Evolutionary conservation across 2,888 invertebrate species (phyloP).

Genomic region (Vanessa cardui): DNA sequence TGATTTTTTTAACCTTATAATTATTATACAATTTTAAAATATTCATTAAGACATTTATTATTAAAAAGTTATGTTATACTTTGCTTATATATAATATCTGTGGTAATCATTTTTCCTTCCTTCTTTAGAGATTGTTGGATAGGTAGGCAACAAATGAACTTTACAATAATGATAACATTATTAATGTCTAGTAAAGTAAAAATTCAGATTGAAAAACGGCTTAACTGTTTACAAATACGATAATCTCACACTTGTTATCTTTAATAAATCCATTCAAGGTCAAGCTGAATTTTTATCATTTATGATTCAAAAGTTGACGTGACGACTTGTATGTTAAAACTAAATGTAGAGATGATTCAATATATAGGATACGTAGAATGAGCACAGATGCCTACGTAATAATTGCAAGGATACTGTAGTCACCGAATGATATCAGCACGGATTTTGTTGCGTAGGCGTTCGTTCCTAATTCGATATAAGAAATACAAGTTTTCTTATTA

Average conservation of each 20-base stretch:
- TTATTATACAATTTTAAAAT: too few species aligned
- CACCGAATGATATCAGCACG: slow-evolving; percentile 46
- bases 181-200: too few species aligned
- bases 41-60: too few species aligned
- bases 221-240: background rate
- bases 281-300: slow-evolving; percentile 22
- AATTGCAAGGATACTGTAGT: slow-evolving; percentile 42
- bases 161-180: too few species aligned
- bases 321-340: slow-evolving; percentile 14
- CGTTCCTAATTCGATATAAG: slow-evolving; percentile 30
- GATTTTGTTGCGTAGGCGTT: slow-evolving; percentile 41
- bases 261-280: slow-evolving; percentile 27
- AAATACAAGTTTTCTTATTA: slow-evolving; percentile 9
- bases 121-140: too few species aligned
- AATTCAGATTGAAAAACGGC: background rate
- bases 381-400: slow-evolving; percentile 37
- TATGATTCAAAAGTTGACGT: slow-evolving; percentile 28
- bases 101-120: too few species aligned
- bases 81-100: too few species aligned
- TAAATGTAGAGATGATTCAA: slow-evolving; percentile 30
- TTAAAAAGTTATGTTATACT: too few species aligned
- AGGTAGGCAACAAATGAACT: too few species aligned
- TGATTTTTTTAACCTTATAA: too few species aligned
- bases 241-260: slow-evolving; percentile 15
- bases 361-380: slow-evolving; percentile 9